Conservation (phyloP, 1,140 invertebrate species). For the Caenorhabditis brenneri region DNA sequence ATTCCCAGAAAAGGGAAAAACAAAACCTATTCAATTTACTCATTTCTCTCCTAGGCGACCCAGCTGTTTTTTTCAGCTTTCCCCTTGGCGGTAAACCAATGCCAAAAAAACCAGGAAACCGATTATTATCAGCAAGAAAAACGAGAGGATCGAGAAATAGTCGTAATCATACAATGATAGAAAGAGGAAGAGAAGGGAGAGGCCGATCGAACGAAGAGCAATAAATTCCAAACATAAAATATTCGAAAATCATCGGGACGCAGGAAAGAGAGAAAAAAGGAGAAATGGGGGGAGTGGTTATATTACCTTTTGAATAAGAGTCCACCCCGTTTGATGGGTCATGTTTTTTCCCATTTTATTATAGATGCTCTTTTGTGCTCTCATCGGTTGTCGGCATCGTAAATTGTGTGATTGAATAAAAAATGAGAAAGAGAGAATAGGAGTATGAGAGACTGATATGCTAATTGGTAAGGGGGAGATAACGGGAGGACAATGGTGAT, state of each 20-base stretch:
- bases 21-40: background rate
- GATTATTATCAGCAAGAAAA: background rate
- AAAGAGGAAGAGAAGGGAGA: background rate
- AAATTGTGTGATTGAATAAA: background rate
- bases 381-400: background rate
- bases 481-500: background rate
- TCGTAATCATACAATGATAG: background rate
- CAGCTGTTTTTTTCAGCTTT: background rate
- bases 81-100: background rate
- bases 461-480: background rate
- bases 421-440: background rate
- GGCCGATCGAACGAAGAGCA: background rate
- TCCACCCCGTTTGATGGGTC: background rate
- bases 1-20: background rate
- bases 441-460: too few relatives aligned
- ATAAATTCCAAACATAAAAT: conserved; percentile 31
- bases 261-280: background rate
- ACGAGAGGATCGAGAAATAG: background rate
- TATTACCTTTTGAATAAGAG: background rate
- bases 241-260: conserved; percentile 19
- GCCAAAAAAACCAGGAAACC: background rate
- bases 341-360: background rate
- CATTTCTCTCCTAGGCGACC: background rate
- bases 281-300: background rate
- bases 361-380: background rate